Percentiles rank a stretch among this genome's conserved stretches.
These are phyloP conservation scores for Yponomeuta plumbellus DNA, from an alignment of 2,888 invertebrate species.

Conservation along the genomic window DNA sequence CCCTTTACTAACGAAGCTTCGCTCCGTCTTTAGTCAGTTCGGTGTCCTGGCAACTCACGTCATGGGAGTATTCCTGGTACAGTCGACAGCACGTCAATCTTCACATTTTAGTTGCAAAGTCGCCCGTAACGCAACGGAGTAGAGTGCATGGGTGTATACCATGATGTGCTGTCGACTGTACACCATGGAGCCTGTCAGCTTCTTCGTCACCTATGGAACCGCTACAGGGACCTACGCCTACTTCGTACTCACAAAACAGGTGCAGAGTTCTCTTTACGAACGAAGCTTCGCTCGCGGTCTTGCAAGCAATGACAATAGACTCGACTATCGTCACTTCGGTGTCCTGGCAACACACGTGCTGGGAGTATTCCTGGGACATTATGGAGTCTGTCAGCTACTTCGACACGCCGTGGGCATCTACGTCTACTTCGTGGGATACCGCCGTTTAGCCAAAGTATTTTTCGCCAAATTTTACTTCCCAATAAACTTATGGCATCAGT, in stretches of 20 bases:
- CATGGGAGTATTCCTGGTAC: slow-evolving; percentile 99
- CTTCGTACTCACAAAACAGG: too few relatives aligned
- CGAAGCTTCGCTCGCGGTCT: too few relatives aligned
- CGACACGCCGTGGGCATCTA: slow-evolving; percentile 95
- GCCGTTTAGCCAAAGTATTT: too few relatives aligned
- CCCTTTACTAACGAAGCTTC: too few relatives aligned
- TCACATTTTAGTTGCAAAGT: too few relatives aligned
- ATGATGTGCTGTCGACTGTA: too few relatives aligned
- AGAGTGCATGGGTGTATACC: too few relatives aligned
- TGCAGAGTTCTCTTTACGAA: too few relatives aligned
- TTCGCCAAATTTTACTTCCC: too few relatives aligned
- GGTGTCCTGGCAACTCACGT: slow-evolving; percentile 95
- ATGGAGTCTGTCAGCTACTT: slow-evolving; percentile 99
- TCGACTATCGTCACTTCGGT: background rate
- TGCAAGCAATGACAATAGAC: background rate
- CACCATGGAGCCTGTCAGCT: slow-evolving; percentile 99
- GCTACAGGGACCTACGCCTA: slow-evolving; percentile 97
- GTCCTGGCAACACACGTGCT: slow-evolving; percentile 97
- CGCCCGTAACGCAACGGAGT: too few relatives aligned
- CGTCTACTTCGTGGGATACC: slow-evolving; percentile 93
- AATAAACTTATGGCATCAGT: too few relatives aligned
- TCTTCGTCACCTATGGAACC: slow-evolving; percentile 98
- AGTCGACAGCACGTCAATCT: slow-evolving; percentile 99
- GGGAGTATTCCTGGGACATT: slow-evolving; percentile 82
- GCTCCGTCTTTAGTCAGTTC: too few relatives aligned